Base-by-base conservation (phyloP, 2,888 invertebrate species). In the Baronia brevicornis region DNA sequence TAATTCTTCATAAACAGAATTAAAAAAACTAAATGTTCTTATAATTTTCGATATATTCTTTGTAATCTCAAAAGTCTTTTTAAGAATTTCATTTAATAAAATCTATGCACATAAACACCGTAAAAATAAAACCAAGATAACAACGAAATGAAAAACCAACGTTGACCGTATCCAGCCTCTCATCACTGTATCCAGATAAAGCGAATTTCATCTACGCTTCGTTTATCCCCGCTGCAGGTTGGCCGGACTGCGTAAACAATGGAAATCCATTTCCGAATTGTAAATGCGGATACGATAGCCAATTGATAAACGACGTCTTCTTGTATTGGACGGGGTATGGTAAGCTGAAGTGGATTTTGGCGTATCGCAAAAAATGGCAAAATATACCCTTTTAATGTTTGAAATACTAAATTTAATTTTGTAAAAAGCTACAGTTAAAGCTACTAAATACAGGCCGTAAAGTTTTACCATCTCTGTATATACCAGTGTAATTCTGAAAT, bases 191-290 rank as follows among this genome's bases (percentile, higher is more conserved):
- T 29, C 26, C 29, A 14, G 24, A 15, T 20, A 14, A 20, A 14
- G 15, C 4, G 29, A 35, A 41, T 38, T 38, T 31, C 28, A 29
- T 36, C 30, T 32, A 39, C 32, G 29, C 28, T 44, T 38, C 37
- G 31, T 28, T 46, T 36, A 25, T 28, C 42, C 37, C 27, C 39
- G 40, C 40, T 29, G 26, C 39, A 27, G 24, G 37, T 26, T 31
- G 33, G 28, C 35, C 25, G 35, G 20, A 24, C 41, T 43, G 23
- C 27, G 37, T 35, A 42, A 45, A 43, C 45, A 45, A 45, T 43
- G 38, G 33, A 40, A 34, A 32, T 33, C 36, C 30, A 35, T 35
- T 28, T 10, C 36, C 36, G 34, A 36, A 39, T 39, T 39, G 41
- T 36, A 36, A 39, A 39, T 42, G 26, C 22, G 32, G 24, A 25